Evolutionary conservation across 2,888 invertebrate genomes (phyloP).

Genomic region (Parnassius glacialis): DNA sequence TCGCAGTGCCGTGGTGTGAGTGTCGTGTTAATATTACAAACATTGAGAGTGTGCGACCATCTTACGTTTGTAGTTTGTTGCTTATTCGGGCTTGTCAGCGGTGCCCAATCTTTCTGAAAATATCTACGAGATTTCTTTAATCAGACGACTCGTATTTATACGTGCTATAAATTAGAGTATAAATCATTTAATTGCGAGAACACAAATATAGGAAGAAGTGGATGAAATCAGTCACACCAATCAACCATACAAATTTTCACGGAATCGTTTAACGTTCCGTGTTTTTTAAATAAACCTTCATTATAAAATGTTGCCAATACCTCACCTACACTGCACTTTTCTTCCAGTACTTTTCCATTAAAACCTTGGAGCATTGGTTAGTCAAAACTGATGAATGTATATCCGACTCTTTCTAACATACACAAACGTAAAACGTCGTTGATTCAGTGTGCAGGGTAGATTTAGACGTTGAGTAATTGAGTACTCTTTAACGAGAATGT

Average conservation of each 20-base stretch:
- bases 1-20: slow-evolving; percentile 36
- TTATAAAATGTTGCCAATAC: slow-evolving; percentile 47
- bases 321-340: slow-evolving; percentile 50
- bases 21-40: slow-evolving; percentile 46
- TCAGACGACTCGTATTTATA: not conserved
- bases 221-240: too few species aligned
- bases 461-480: slow-evolving; percentile 28
- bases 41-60: slow-evolving; percentile 46
- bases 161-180: not conserved
- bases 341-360: slow-evolving; percentile 69
- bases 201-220: too few species aligned
- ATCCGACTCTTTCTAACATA: slow-evolving; percentile 40
- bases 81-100: slow-evolving; percentile 54
- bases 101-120: slow-evolving; percentile 51
- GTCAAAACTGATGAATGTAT: slow-evolving; percentile 41
- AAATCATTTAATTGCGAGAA: too few species aligned
- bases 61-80: slow-evolving; percentile 45
- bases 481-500: slow-evolving; percentile 23
- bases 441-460: slow-evolving; percentile 18
- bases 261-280: not conserved
- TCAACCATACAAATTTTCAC: not conserved
- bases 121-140: slow-evolving; percentile 2
- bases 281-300: slow-evolving; percentile 12
- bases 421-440: slow-evolving; percentile 2
- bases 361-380: slow-evolving; percentile 44